Evolutionary conservation across 2,888 invertebrate species (phyloP).

Genomic region (Gandaritis pyraliata): DNA sequence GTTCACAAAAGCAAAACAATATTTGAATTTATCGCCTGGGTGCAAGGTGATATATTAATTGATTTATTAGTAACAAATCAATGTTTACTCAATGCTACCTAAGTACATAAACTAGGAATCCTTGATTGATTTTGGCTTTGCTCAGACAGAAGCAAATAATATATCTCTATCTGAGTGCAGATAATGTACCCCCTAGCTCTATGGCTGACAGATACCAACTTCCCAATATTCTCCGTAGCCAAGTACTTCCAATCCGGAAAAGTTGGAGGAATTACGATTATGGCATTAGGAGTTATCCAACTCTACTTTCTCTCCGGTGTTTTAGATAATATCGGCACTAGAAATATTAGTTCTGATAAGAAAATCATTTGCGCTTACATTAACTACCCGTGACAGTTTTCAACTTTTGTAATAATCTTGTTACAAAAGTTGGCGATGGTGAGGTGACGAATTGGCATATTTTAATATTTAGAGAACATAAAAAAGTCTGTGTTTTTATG

Average conservation of each 20-base stretch:
- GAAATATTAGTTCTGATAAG: conserved; percentile 41
- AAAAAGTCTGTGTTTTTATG: too few species aligned
- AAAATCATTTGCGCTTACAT: conserved; percentile 24
- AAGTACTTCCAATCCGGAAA: conserved; percentile 39
- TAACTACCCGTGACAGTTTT: background rate
- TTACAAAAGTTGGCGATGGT: too few species aligned
- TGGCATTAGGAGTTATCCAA: conserved; percentile 53
- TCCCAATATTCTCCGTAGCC: conserved; percentile 48
- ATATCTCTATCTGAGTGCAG: conserved; percentile 8
- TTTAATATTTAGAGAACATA: too few species aligned
- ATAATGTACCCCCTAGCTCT: conserved; percentile 36
- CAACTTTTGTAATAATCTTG: background rate
- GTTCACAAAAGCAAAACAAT: too few species aligned
- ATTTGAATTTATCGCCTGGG: too few species aligned
- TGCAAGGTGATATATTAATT: too few species aligned
- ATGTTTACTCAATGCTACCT: too few species aligned
- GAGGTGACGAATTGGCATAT: too few species aligned
- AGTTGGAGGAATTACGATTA: conserved; percentile 58
- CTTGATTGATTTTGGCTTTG: too few species aligned
- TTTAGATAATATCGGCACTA: conserved; percentile 41
- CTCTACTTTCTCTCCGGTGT: conserved; percentile 49
- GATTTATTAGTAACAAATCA: too few species aligned
- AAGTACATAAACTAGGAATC: too few species aligned
- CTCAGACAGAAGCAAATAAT: background rate
- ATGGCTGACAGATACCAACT: conserved; percentile 51